Evolutionary conservation across 2,888 invertebrate genomes (phyloP).

Genomic region (Phyllotreta cruciferae): DNA sequence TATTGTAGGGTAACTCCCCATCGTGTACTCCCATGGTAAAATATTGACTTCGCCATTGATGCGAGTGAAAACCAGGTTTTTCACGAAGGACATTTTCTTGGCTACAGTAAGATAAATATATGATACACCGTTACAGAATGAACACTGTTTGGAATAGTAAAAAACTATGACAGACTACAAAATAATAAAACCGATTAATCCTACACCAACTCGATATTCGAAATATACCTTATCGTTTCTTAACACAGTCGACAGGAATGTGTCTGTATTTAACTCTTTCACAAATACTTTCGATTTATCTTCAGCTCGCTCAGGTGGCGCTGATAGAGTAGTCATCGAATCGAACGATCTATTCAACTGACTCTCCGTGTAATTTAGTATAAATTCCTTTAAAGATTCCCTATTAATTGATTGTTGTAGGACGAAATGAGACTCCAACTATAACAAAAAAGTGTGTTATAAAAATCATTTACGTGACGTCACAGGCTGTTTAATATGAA

Average conservation of each 20-base stretch:
- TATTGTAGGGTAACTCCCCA: constrained; percentile 79
- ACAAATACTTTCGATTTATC: constrained; percentile 61
- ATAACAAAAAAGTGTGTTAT: constrained; percentile 45
- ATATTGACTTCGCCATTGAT: constrained; percentile 86
- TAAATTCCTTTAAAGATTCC: constrained; percentile 63
- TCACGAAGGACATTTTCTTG: constrained; percentile 65
- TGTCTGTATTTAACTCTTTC: constrained; percentile 70
- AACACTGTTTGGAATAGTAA: constrained; percentile 80
- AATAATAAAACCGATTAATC: constrained; percentile 27
- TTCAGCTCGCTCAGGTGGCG: constrained; percentile 35
- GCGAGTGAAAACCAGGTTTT: constrained; percentile 67
- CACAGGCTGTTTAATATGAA: not conserved
- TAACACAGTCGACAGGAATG: constrained; percentile 69
- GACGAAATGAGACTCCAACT: constrained; percentile 76
- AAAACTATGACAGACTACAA: constrained; percentile 77
- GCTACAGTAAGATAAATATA: constrained; percentile 74
- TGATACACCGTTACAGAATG: constrained; percentile 74
- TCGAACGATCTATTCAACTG: constrained; percentile 51
- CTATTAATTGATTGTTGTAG: constrained; percentile 64
- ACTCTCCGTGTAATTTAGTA: constrained; percentile 63
- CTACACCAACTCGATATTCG: no score
- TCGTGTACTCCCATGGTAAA: constrained; percentile 86
- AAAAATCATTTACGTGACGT: no score
- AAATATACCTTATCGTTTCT: constrained; percentile 66
- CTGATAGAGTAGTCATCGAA: constrained; percentile 44